Evolutionary conservation across 2,888 invertebrate species (phyloP).

Genomic region (Epicampocera succincta): DNA sequence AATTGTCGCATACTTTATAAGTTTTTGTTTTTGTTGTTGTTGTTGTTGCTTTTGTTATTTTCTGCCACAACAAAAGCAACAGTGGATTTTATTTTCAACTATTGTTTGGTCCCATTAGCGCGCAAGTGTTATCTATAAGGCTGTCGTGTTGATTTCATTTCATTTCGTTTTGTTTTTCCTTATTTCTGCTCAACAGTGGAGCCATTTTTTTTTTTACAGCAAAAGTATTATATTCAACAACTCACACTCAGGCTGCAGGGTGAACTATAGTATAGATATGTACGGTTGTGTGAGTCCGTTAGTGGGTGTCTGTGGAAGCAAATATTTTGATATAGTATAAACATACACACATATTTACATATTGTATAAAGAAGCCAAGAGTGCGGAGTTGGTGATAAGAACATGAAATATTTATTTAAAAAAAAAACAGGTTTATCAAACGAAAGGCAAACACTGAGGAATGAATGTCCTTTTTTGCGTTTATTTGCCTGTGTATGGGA

Average conservation of each 20-base stretch:
- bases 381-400: slow-evolving; percentile 78
- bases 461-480: slow-evolving; percentile 80
- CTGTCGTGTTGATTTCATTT: slow-evolving; percentile 75
- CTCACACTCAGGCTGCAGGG: slow-evolving; percentile 5
- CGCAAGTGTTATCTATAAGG: slow-evolving; percentile 77
- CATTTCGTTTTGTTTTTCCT: slow-evolving; percentile 61
- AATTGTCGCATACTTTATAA: slow-evolving; percentile 46
- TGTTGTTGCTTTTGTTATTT: slow-evolving; percentile 42
- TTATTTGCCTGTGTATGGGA: slow-evolving; percentile 27
- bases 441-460: slow-evolving; percentile 76
- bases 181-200: slow-evolving; percentile 41
- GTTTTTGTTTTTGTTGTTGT: no score
- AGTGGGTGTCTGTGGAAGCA: slow-evolving; percentile 71
- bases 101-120: slow-evolving; percentile 81
- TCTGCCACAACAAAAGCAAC: slow-evolving; percentile 36
- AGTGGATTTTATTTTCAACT: slow-evolving; percentile 73
- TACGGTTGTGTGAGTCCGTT: no score
- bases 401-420: slow-evolving; percentile 79
- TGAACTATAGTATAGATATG: not conserved
- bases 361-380: slow-evolving; percentile 64
- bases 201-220: not conserved
- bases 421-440: slow-evolving; percentile 77
- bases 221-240: slow-evolving; percentile 8
- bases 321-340: slow-evolving; percentile 23
- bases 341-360: not conserved